A percentile compares a stretch with the other conserved stretches of the same genome.
These are phyloP conservation scores for Aviceda subcristata DNA, from an alignment of 2,113 vertebrate species.

Conservation along the genomic window DNA sequence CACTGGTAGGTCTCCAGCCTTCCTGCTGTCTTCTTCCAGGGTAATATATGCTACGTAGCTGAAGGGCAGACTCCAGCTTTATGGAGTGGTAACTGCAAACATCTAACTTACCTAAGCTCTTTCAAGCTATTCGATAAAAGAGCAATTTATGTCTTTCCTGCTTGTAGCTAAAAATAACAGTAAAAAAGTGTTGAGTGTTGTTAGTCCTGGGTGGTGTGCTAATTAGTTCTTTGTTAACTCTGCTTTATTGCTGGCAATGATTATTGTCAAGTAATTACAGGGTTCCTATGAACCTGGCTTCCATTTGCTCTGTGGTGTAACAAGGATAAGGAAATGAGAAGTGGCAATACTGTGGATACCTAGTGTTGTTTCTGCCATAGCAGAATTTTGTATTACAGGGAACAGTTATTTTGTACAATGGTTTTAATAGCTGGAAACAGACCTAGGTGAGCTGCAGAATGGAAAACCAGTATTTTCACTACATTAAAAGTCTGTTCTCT, in stretches of 20 bases:
- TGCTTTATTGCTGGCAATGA: not conserved
- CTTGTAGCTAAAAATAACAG: conserved; percentile 21
- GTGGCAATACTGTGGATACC: not conserved
- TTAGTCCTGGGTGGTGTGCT: not conserved
- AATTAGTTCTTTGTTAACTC: conserved; percentile 36
- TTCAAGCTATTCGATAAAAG: not conserved
- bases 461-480: conserved; percentile 18
- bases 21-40: not conserved
- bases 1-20: not conserved
- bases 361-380: not conserved
- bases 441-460: not conserved
- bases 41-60: not conserved
- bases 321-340: not conserved
- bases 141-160: not conserved
- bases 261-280: conserved; percentile 13
- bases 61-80: not conserved
- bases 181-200: not conserved
- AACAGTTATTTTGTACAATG: not conserved
- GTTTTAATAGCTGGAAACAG: conserved; percentile 23
- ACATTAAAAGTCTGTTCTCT: not conserved
- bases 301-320: not conserved
- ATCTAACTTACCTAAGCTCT: not conserved
- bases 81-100: not conserved
- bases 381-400: not conserved
- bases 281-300: not conserved